A percentile compares a stretch with the other conserved stretches of the same genome.
phyloP scores from a whole-genome alignment of 2,113 vertebrate species.

The Gasterosteus nipponicus region DNA sequence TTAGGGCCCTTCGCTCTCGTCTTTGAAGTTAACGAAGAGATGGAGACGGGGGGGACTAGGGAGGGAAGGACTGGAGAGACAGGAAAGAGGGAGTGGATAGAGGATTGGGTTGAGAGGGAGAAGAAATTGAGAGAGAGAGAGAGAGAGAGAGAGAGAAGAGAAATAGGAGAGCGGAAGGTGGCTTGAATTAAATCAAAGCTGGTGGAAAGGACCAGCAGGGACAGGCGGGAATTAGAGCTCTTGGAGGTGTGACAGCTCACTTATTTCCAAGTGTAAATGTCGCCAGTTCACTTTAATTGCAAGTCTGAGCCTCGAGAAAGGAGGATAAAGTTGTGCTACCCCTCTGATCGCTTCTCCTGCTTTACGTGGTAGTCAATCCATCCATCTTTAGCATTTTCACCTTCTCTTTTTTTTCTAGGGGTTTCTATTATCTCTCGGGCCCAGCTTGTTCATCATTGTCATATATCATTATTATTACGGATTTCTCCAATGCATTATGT shows the following conservation, averaged over 20 bases:
- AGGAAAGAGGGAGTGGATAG: constrained; percentile 4
- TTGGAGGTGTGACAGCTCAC: constrained; percentile 67
- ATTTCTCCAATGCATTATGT: constrained; percentile 16
- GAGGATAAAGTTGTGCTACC: constrained; percentile 24
- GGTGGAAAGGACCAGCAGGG: constrained; percentile 44
- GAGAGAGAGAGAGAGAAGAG: constrained; percentile 29
- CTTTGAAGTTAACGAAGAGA: constrained; percentile 33
- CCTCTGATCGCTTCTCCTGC: constrained; percentile 26
- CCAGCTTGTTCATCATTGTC: constrained; percentile 11
- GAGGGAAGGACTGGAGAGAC: background rate
- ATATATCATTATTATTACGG: constrained; percentile 7
- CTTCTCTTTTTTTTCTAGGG: constrained; percentile 13
- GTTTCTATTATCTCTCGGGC: constrained; percentile 15
- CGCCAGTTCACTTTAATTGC: constrained; percentile 66
- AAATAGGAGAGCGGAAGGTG: constrained; percentile 45
- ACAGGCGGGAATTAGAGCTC: constrained; percentile 53
- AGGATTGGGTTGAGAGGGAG: constrained; percentile 39
- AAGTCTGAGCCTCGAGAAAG: constrained; percentile 30
- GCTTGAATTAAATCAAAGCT: constrained; percentile 71
- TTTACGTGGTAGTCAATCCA: constrained; percentile 18
- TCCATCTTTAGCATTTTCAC: constrained; percentile 26
- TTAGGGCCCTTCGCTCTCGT: constrained; percentile 28
- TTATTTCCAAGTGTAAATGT: constrained; percentile 70
- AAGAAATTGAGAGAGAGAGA: constrained; percentile 54
- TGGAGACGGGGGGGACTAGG: constrained; percentile 23